phyloP scores from a whole-genome alignment of 2,888 invertebrate genomes.

The Xestia ashworthii region DNA sequence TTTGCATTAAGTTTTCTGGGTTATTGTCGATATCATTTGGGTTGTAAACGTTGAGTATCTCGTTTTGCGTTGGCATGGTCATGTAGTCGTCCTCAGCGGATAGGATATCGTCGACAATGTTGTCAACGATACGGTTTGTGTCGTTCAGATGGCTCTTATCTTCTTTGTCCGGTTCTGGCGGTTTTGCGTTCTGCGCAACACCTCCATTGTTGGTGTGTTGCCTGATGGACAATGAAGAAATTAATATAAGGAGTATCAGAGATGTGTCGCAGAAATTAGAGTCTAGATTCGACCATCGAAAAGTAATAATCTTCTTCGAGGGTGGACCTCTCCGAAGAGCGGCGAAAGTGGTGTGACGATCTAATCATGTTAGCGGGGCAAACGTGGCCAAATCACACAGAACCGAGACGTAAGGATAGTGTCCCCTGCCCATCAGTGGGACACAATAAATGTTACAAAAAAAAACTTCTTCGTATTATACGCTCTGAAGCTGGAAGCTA shows the following conservation, averaged over 20 bases:
- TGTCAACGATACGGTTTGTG: constrained; percentile 80
- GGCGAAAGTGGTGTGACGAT: too few relatives aligned
- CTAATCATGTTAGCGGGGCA: too few relatives aligned
- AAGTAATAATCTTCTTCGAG: background rate
- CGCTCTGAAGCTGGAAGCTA: background rate
- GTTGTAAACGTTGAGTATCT: constrained; percentile 76
- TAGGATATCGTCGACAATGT: constrained; percentile 86
- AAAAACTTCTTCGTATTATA: background rate
- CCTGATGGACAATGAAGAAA: constrained; percentile 47
- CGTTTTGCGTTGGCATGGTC: constrained; percentile 80
- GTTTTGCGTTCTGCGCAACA: constrained; percentile 33
- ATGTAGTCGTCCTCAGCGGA: constrained; percentile 87
- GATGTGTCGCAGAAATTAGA: background rate
- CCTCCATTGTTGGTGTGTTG: constrained; percentile 74
- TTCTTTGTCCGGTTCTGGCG: constrained; percentile 68
- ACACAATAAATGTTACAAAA: too few relatives aligned
- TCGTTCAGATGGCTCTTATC: constrained; percentile 68
- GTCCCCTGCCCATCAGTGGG: too few relatives aligned
- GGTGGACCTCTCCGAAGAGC: too few relatives aligned
- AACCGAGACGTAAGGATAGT: too few relatives aligned
- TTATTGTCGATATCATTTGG: constrained; percentile 71
- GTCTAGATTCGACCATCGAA: background rate
- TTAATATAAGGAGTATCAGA: background rate
- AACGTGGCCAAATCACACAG: too few relatives aligned
- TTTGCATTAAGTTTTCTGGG: constrained; percentile 82